Percentiles rank a stretch among this genome's conserved stretches.
phyloP scores from a whole-genome alignment of 2,888 invertebrate genomes.

The Lasioglossum pauxillum region DNA sequence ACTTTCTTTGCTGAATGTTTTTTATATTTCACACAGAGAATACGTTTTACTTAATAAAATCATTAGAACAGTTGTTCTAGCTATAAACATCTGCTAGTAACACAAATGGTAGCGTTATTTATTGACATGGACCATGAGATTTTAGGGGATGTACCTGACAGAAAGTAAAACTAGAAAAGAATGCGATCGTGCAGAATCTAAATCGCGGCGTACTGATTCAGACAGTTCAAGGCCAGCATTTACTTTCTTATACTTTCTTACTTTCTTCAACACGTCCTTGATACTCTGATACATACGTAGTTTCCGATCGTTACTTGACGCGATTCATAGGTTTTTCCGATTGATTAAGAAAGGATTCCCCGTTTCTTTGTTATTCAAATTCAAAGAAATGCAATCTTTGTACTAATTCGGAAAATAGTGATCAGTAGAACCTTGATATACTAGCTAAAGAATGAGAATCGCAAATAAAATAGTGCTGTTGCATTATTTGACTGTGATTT shows the following conservation, averaged over 20 bases:
- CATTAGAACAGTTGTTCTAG: neutral
- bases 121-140: neutral
- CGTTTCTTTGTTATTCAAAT: neutral
- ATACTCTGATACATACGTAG: conserved; percentile 37
- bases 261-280: conserved; percentile 56
- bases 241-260: conserved; percentile 70
- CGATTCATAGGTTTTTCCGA: neutral
- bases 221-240: conserved; percentile 57
- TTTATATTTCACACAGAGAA: neutral
- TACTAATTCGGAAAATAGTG: too few relatives aligned
- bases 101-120: neutral
- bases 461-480: neutral
- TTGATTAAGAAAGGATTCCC: neutral
- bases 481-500: neutral
- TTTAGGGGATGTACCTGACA: neutral
- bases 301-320: conserved; percentile 24
- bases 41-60: neutral
- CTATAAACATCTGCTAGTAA: neutral
- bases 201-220: conserved; percentile 37
- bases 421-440: neutral
- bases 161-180: conserved; percentile 22
- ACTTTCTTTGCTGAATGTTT: neutral
- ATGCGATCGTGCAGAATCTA: conserved; percentile 12
- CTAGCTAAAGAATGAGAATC: neutral
- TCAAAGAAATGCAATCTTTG: too few relatives aligned